phyloP scores from a whole-genome alignment of 2,113 vertebrate genomes.

The Leucopsar rothschildi region DNA sequence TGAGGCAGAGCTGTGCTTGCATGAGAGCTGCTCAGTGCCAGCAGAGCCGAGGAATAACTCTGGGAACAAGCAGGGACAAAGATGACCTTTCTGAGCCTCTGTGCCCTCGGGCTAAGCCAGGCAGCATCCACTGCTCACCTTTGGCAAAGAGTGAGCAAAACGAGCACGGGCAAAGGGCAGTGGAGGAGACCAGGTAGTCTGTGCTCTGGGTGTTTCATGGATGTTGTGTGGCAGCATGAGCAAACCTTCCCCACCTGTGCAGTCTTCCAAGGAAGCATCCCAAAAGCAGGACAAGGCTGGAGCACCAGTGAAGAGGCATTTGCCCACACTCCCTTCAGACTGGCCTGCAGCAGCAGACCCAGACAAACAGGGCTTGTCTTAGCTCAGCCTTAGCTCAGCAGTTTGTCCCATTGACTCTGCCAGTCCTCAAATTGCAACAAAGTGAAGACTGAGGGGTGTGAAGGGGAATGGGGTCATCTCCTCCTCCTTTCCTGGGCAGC shows the following conservation, averaged over 20 bases:
- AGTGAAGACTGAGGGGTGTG: background rate
- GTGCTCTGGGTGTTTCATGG: background rate
- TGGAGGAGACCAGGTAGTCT: fast-evolving
- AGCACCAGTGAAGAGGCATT: background rate
- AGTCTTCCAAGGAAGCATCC: background rate
- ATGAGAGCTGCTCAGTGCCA: background rate
- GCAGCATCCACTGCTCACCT: background rate
- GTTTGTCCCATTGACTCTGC: background rate
- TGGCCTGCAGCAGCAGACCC: background rate
- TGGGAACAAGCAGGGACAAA: background rate
- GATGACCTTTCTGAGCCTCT: background rate
- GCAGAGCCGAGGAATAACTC: background rate
- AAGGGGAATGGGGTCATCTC: background rate
- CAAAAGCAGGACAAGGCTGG: background rate
- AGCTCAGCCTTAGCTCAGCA: background rate
- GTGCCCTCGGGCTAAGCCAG: background rate
- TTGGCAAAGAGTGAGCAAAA: background rate
- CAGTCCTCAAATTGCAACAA: background rate
- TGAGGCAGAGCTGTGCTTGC: background rate
- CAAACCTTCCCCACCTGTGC: background rate
- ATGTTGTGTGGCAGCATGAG: background rate
- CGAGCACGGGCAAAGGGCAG: fast-evolving
- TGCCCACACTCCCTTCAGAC: background rate
- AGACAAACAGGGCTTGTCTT: background rate
- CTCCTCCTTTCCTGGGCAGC: background rate